phyloP scores from a whole-genome alignment of 2,888 invertebrate species.

The Pegoplata infirma region DNA sequence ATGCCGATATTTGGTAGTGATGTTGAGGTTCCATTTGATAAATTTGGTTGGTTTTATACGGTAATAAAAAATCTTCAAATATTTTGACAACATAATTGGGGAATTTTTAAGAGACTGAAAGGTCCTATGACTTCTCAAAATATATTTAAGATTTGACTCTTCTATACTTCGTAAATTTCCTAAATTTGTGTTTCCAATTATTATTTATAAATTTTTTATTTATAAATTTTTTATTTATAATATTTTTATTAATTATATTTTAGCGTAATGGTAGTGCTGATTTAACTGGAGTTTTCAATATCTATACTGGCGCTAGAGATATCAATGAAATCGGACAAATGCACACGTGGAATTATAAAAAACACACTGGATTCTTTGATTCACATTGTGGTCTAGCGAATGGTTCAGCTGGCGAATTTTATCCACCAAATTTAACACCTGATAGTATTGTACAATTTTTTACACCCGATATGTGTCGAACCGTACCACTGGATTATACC shows the following conservation, averaged over 20 bases:
- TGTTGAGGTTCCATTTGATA: slow-evolving; percentile 84
- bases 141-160: no score
- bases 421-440: slow-evolving; percentile 82
- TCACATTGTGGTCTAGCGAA: slow-evolving; percentile 82
- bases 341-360: slow-evolving; percentile 85
- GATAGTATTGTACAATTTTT: slow-evolving; percentile 82
- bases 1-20: slow-evolving; percentile 80
- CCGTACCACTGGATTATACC: slow-evolving; percentile 82
- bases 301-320: slow-evolving; percentile 84
- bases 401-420: slow-evolving; percentile 90
- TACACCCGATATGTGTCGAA: slow-evolving; percentile 88
- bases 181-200: no score
- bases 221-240: neutral
- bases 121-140: no score
- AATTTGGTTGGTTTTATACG: slow-evolving; percentile 91
- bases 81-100: neutral
- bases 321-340: slow-evolving; percentile 84
- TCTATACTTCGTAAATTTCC: no score
- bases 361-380: slow-evolving; percentile 79
- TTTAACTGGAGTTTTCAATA: slow-evolving; percentile 87
- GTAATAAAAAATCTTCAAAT: slow-evolving; percentile 74
- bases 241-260: slow-evolving; percentile 70
- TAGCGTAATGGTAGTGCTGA: slow-evolving; percentile 88
- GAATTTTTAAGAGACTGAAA: no score
- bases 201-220: no score